Evolutionary conservation across 2,888 invertebrate genomes (phyloP), one percentile per base, ranked within the genome.

Genomic region (Diplazon laetatorius): DNA sequence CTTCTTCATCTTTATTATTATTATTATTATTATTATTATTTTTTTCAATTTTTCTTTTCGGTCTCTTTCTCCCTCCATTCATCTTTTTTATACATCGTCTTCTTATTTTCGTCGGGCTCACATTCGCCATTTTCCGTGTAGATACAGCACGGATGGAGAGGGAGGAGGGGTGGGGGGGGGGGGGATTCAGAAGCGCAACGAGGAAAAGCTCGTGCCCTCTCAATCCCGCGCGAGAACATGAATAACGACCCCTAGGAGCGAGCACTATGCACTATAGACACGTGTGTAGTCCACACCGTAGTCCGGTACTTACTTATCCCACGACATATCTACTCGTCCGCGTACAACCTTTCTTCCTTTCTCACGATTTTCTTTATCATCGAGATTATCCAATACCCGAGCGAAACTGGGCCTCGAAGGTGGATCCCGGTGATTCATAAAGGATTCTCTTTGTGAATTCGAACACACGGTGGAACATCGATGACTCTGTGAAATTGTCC

Each of bases 151-250:
- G n/a, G n/a, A n/a, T n/a, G n/a, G n/a, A n/a, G n/a, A n/a, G n/a
- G n/a, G n/a, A n/a, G n/a, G n/a, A n/a, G n/a, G n/a, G n/a, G n/a
- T n/a, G n/a, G n/a, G n/a, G n/a, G n/a, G 37, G 37, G 63, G 63
- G 30, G 30, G 30, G 42, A n/a, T n/a, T n/a, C 62, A 42, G 62
- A 20, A 63, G 62, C 57, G 62, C 57, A 48, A 57, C 18, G 14
- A 57, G n/a, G n/a, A n/a, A 16, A 18, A 73, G 25, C 16, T 57
- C 66, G 44, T 16, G 35, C 37, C 50, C 60, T 59, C 46, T 66
- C 78, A 84, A 86, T 85, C 82, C 83, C 80, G 70, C n/a, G 80
- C 81, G 84, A 80, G 82, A 83, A 83, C 82, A 85, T 85, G 85
- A 85, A 82, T 81, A 80, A 82, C 76, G 80, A 80, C 70, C 80